These are phyloP conservation scores for Grallaria varia DNA, from an alignment of 2,113 vertebrate genomes.

Conservation along the genomic window DNA sequence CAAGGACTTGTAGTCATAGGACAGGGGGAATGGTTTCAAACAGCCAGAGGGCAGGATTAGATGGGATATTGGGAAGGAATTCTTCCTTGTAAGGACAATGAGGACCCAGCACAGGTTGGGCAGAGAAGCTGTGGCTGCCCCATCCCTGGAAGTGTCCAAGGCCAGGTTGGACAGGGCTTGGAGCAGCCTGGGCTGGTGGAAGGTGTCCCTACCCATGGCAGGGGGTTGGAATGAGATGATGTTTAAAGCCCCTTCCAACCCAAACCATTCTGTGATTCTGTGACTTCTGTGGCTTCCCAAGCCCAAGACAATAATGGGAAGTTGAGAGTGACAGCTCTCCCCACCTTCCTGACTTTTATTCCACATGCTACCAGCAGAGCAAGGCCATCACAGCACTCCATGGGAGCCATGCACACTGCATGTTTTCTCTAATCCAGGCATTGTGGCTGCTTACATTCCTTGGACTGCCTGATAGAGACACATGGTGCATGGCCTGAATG, in stretches of 20 bases:
- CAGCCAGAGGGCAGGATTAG: no score
- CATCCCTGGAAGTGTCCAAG: background rate
- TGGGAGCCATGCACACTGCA: accelerated
- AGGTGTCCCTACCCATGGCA: accelerated
- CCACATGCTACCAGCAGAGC: background rate
- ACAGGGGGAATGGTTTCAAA: background rate
- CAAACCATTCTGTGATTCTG: background rate
- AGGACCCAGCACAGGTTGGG: background rate
- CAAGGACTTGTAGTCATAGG: background rate
- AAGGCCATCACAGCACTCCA: accelerated
- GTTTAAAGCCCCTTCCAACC: background rate
- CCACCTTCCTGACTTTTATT: background rate
- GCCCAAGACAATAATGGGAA: background rate
- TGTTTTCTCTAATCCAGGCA: background rate
- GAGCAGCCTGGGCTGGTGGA: accelerated
- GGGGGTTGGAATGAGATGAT: background rate
- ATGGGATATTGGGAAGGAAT: background rate
- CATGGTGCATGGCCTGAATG: accelerated
- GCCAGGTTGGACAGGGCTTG: accelerated
- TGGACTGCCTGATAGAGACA: accelerated
- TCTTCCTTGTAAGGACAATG: accelerated
- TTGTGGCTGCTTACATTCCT: accelerated
- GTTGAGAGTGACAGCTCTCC: accelerated
- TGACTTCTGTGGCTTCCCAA: background rate
- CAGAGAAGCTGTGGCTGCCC: background rate